phyloP scores from a whole-genome alignment of 92 coral and sea anemone genomes.

The Porites evermanni region DNA sequence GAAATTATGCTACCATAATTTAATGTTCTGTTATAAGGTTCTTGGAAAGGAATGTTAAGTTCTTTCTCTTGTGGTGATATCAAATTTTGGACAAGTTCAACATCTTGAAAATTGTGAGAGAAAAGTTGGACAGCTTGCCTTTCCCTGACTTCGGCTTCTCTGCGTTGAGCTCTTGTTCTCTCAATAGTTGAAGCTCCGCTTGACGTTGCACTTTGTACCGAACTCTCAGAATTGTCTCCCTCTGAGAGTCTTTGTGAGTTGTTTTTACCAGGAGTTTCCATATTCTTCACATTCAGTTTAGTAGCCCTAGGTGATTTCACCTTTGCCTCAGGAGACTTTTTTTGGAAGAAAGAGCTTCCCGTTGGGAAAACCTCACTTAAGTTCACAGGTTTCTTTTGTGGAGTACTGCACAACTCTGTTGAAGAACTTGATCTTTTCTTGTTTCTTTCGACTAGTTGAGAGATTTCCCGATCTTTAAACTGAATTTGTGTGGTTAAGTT shows the following conservation, averaged over 20 bases:
- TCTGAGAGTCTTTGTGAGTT: slow-evolving; percentile 40
- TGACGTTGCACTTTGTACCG: slow-evolving; percentile 9
- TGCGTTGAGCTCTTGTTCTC: slow-evolving; percentile 4
- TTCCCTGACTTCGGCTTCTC: not conserved
- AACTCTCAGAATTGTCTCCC: slow-evolving; percentile 28
- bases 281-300: slow-evolving; percentile 30
- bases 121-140: not conserved
- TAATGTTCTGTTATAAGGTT: slow-evolving; percentile 28
- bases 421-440: slow-evolving; percentile 59
- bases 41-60: slow-evolving; percentile 7
- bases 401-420: slow-evolving; percentile 46
- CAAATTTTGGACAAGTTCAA: slow-evolving; percentile 73
- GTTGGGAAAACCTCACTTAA: slow-evolving; percentile 68
- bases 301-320: slow-evolving; percentile 54
- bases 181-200: slow-evolving; percentile 9
- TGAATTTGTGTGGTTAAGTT: slow-evolving; percentile 80
- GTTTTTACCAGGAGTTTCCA: slow-evolving; percentile 18
- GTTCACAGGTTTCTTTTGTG: slow-evolving; percentile 22
- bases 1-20: slow-evolving; percentile 68
- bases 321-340: slow-evolving; percentile 49
- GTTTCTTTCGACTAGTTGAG: slow-evolving; percentile 73
- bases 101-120: slow-evolving; percentile 19
- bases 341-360: slow-evolving; percentile 84
- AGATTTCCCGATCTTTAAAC: slow-evolving; percentile 90
- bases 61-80: slow-evolving; percentile 63